Percentiles rank a stretch among this genome's conserved stretches.
These are phyloP conservation scores for Thalpophila matura DNA, from an alignment of 2,888 invertebrate species.

Conservation along the genomic window DNA sequence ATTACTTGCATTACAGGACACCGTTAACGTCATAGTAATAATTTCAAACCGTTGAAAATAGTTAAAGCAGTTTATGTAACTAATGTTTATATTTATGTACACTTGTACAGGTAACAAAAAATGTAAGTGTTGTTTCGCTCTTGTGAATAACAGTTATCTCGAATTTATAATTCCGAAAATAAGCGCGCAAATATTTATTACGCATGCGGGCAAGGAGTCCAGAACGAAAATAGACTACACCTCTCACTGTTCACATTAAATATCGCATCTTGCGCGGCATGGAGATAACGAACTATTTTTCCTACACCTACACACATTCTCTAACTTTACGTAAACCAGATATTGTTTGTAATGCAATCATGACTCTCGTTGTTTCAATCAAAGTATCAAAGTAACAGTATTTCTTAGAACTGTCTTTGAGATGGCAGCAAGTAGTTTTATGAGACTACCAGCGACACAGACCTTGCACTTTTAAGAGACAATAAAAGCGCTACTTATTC, in stretches of 20 bases:
- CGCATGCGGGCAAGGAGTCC: constrained; percentile 77
- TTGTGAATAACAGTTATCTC: constrained; percentile 58
- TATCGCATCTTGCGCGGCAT: constrained; percentile 78
- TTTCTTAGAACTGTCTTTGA: constrained; percentile 15
- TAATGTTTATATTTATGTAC: background rate
- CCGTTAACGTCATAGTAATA: background rate
- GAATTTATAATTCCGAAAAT: constrained; percentile 76
- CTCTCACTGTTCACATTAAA: constrained; percentile 80
- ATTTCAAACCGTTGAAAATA: constrained; percentile 9
- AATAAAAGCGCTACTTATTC: constrained; percentile 57
- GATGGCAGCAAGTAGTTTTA: constrained; percentile 47
- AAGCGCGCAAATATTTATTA: constrained; percentile 81
- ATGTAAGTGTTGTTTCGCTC: constrained; percentile 6
- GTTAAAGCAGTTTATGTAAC: constrained; percentile 3
- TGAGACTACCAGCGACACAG: constrained; percentile 27
- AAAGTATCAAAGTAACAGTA: constrained; percentile 28
- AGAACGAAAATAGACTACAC: constrained; percentile 81
- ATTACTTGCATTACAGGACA: background rate
- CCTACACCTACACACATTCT: constrained; percentile 79
- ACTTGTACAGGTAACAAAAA: constrained; percentile 7
- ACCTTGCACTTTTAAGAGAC: constrained; percentile 56
- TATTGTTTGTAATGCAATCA: constrained; percentile 67
- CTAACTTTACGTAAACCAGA: constrained; percentile 61
- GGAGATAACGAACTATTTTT: constrained; percentile 79
- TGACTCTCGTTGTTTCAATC: constrained; percentile 34